These are phyloP conservation scores for Pseudorectes ferrugineus DNA, from an alignment of 2,113 vertebrate genomes.

Conservation along the genomic window DNA sequence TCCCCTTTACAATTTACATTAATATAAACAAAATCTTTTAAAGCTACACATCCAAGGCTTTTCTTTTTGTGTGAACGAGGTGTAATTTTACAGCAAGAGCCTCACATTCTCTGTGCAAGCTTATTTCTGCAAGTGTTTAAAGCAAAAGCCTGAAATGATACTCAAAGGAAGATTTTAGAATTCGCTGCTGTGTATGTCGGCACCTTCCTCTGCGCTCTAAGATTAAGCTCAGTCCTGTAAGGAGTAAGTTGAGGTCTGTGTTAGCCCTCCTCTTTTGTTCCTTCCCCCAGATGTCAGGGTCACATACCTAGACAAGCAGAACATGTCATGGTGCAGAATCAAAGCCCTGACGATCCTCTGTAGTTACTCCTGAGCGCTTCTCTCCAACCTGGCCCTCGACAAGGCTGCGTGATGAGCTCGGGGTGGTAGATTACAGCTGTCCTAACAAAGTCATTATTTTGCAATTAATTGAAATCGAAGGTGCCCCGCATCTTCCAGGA, in stretches of 20 bases:
- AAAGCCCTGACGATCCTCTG: not conserved
- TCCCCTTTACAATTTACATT: not conserved
- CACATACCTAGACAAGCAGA: not conserved
- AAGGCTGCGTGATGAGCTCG: fast-evolving
- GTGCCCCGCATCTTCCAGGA: not conserved
- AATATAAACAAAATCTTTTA: not conserved
- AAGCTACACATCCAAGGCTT: not conserved
- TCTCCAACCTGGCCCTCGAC: not conserved
- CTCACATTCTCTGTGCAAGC: not conserved
- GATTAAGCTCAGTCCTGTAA: not conserved
- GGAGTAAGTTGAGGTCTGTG: not conserved
- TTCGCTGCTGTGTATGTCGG: fast-evolving
- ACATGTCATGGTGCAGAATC: not conserved
- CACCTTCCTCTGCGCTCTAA: not conserved
- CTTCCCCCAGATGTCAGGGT: not conserved
- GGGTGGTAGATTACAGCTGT: not conserved
- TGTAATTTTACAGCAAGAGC: not conserved
- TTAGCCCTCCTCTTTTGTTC: not conserved
- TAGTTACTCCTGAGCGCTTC: fast-evolving
- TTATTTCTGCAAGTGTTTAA: not conserved
- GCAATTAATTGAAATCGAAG: not conserved
- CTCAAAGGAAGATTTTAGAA: not conserved
- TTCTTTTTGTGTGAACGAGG: not conserved
- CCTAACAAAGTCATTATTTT: not conserved
- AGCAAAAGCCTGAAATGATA: not conserved